A percentile compares a stretch with the other conserved stretches of the same genome.
Conservation (phyloP, 2,113 vertebrate genomes). For the Thymallus thymallus region DNA sequence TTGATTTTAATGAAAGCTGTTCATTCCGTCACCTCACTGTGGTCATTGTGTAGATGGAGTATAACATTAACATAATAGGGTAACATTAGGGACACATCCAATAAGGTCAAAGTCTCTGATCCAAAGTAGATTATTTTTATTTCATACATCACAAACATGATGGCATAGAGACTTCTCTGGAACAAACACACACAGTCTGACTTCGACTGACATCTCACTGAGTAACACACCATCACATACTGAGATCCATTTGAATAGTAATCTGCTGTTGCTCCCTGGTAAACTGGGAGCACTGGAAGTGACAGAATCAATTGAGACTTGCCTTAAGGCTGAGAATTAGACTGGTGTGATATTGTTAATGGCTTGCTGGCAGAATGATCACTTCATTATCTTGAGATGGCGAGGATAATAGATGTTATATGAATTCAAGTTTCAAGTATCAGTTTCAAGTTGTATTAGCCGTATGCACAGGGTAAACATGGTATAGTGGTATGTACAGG, state of each 20-base stretch:
- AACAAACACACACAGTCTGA: background rate
- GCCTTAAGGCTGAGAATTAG: conserved; percentile 42
- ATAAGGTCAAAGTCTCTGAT: conserved; percentile 38
- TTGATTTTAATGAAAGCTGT: no score
- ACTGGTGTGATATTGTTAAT: conserved; percentile 42
- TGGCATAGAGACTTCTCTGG: conserved; percentile 10
- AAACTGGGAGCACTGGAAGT: conserved; percentile 32
- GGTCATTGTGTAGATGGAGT: no score
- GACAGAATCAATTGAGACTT: conserved; percentile 46
- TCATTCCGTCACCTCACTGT: no score
- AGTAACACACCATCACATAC: no score
- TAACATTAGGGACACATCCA: no score
- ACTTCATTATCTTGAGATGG: conserved; percentile 45
- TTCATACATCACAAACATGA: conserved; percentile 31
- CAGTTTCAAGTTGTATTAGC: no score
- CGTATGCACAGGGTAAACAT: no score
- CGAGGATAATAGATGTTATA: conserved; percentile 24
- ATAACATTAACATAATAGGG: no score
- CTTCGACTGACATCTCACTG: conserved; percentile 12
- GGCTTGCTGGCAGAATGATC: conserved; percentile 39
- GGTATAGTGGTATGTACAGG: no score
- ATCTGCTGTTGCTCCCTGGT: conserved; percentile 15
- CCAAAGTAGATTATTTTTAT: conserved; percentile 40
- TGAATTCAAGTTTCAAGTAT: background rate
- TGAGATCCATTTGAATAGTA: conserved; percentile 29